These are phyloP conservation scores for Blastobasis adustella DNA, from an alignment of 2,888 invertebrate genomes.

Conservation along the genomic window DNA sequence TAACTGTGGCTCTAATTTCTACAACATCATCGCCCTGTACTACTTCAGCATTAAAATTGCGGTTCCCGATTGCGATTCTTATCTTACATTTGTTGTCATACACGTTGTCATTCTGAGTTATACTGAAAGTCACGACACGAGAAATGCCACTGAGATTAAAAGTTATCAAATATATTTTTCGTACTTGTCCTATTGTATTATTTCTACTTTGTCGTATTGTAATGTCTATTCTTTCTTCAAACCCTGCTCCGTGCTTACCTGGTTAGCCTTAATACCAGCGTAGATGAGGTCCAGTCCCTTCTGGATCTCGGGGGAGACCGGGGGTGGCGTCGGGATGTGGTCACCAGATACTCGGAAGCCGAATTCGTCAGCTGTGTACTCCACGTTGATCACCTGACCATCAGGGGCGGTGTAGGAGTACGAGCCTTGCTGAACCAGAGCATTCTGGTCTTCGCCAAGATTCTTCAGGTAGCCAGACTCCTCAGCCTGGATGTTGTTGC, in stretches of 20 bases:
- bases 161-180: no score
- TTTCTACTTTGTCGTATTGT: no score
- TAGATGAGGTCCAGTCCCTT: slow-evolving; percentile 91
- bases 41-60: no score
- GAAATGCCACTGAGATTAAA: no score
- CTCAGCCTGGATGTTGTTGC: slow-evolving; percentile 86
- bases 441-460: slow-evolving; percentile 78
- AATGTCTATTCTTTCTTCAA: no score
- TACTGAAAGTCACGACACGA: no score
- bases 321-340: slow-evolving; percentile 89
- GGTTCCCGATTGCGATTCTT: no score
- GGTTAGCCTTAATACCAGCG: slow-evolving; percentile 82
- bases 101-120: no score
- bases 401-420: slow-evolving; percentile 88
- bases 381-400: slow-evolving; percentile 82
- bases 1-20: no score
- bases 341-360: slow-evolving; percentile 88
- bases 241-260: slow-evolving; percentile 27
- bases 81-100: no score
- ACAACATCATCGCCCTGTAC: no score
- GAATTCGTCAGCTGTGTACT: slow-evolving; percentile 87
- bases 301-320: slow-evolving; percentile 88
- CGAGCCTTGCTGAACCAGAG: slow-evolving; percentile 85
- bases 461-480: slow-evolving; percentile 85
- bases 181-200: no score